Base-by-base conservation (phyloP, 2,113 vertebrate genomes). In the Phaethornis superciliosus region DNA sequence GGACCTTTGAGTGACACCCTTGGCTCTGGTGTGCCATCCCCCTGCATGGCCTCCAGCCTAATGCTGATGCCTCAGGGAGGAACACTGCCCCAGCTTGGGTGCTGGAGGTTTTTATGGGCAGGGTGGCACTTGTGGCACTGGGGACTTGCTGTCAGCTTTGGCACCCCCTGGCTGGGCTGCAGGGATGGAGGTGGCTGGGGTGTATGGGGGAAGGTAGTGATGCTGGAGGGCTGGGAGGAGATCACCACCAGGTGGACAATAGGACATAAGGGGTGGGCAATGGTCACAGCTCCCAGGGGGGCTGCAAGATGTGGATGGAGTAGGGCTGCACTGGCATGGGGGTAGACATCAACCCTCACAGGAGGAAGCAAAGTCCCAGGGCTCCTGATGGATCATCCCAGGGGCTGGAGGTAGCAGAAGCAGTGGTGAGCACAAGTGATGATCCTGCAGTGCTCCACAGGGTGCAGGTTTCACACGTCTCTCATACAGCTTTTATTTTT, bases 11-110 rank as follows among this genome's bases (percentile, higher is more conserved):
- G n/a, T 62, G 81, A 56, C 81, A 47, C 60, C 27, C 3, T 35
- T 7, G 12, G 27, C 24, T 22, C 21, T 42, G 0, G 1, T 12
- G 15, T 33, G 33, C 60, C 52, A 30, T 32, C 42, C 19, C 40
- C 46, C 56, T 24, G 28, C 11, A 1, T 32, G 44, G 30, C 58
- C 37, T 63, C 30, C 44, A 77, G 1, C 16, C 44, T 14, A 6
- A 26, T 0, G 3, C 27, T 0, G 2, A 16, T 4, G 11, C 35
- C 18, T 52, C 15, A 2, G 21, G 23, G 4, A 70, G n/a, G 1
- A 30, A 32, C 0, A 2, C 19, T 56, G 10, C 52, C 4, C 0
- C 0, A 27, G 37, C 15, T 32, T n/a, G 1, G 0, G 37, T 32
- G 28, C 24, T 30, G 28, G 22, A 47, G 40, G n/a, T 20, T 54